Conservation (phyloP, 2,888 invertebrate genomes). For the Anoncus sp. region DNA sequence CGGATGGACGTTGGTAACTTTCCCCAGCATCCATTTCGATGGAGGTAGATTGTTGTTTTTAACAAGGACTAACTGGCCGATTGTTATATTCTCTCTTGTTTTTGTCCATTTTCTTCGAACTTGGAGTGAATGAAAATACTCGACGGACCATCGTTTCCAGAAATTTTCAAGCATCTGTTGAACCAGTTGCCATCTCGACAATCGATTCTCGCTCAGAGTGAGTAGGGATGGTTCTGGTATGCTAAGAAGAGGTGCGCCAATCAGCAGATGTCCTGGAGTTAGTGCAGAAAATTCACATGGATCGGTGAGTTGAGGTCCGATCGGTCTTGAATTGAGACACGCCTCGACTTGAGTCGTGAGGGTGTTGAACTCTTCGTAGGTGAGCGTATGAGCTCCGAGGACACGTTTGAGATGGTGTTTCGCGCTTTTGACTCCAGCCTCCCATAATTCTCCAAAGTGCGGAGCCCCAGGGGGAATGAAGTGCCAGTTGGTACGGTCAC, state of each 20-base stretch:
- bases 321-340: conserved; percentile 61
- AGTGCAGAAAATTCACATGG: conserved; percentile 55
- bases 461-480: conserved; percentile 71
- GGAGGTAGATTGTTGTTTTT: not conserved
- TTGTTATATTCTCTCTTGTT: not conserved
- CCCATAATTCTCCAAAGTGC: conserved; percentile 69
- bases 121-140: conserved; percentile 1
- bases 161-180: conserved; percentile 30
- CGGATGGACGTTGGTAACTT: not conserved
- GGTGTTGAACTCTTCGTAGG: conserved; percentile 18
- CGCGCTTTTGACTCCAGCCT: no score
- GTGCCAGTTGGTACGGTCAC: conserved; percentile 68
- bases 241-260: conserved; percentile 28
- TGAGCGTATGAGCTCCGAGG: conserved; percentile 2
- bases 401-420: conserved; percentile 67
- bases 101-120: not conserved
- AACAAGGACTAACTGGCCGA: not conserved
- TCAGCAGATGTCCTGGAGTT: conserved; percentile 65
- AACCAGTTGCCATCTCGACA: conserved; percentile 17
- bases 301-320: conserved; percentile 53
- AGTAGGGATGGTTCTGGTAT: conserved; percentile 50
- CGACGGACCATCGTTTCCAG: conserved; percentile 35
- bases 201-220: not conserved
- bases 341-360: conserved; percentile 20
- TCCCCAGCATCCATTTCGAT: conserved; percentile 1